Conservation (phyloP, 2,888 invertebrate species). For the Cantharis rufa region DNA sequence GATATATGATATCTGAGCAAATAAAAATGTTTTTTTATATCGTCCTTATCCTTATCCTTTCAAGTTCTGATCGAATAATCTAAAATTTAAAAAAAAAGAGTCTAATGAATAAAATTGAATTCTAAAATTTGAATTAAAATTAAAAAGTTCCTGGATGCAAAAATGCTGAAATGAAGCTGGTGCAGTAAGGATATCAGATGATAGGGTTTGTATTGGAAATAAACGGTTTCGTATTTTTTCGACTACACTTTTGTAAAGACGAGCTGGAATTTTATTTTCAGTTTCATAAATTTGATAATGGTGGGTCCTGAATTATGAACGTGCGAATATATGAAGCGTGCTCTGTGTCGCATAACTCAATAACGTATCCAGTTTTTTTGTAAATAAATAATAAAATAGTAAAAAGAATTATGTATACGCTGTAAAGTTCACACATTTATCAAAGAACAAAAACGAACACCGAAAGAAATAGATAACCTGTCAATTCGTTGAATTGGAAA, state of each 20-base stretch:
- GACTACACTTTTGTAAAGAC: neutral
- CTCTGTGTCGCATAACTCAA: neutral
- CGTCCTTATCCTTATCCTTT: no score
- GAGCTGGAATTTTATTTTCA: neutral
- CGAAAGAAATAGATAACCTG: conserved; percentile 25
- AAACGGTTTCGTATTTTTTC: neutral
- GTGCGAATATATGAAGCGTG: neutral
- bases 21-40: no score
- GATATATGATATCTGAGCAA: no score
- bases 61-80: no score
- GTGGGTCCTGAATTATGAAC: neutral
- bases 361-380: neutral
- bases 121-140: no score
- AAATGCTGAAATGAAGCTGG: neutral
- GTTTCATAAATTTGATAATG: neutral
- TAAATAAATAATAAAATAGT: conserved; percentile 1
- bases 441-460: conserved; percentile 15
- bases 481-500: conserved; percentile 25
- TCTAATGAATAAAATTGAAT: no score
- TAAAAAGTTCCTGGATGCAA: neutral
- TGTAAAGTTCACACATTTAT: conserved; percentile 23
- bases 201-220: neutral
- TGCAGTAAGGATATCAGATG: neutral
- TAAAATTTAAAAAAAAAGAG: no score
- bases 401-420: conserved; percentile 23